Percentiles rank a stretch among this genome's conserved stretches.
These are phyloP conservation scores for Troides oblongomaculatus DNA, from an alignment of 2,888 invertebrate genomes.

Conservation along the genomic window DNA sequence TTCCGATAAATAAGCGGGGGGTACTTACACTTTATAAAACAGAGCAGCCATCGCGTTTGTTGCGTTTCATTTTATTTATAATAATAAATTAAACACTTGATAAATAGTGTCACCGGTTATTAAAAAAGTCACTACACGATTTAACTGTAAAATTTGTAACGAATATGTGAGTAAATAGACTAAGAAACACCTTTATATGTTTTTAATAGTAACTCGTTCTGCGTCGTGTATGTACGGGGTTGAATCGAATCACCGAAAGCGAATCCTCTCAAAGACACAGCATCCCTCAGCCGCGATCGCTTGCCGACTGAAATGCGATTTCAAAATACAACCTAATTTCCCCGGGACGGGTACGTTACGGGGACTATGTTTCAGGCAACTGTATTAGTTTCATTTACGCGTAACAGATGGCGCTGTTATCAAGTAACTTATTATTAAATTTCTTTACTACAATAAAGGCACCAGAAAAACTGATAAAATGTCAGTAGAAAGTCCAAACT, in stretches of 20 bases:
- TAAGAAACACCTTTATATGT: not conserved
- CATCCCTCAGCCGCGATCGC: constrained; percentile 42
- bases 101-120: not conserved
- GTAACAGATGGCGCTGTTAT: constrained; percentile 41
- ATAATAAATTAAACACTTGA: constrained; percentile 8
- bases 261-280: constrained; percentile 34
- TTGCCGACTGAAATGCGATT: constrained; percentile 55
- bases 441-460: too few species aligned
- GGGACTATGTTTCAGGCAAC: constrained; percentile 47
- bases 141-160: not conserved
- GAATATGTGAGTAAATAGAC: not conserved
- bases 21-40: constrained; percentile 19
- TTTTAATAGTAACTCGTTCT: not conserved
- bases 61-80: constrained; percentile 6
- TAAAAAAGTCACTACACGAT: constrained; percentile 2
- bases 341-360: constrained; percentile 48
- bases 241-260: constrained; percentile 8
- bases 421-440: not conserved
- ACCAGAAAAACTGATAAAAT: too few species aligned
- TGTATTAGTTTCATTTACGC: constrained; percentile 37
- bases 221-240: constrained; percentile 10
- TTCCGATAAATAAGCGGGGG: too few species aligned
- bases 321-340: constrained; percentile 66
- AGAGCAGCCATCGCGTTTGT: not conserved
- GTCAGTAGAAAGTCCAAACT: too few species aligned